Evolutionary conservation across 1,140 invertebrate genomes (phyloP).

Genomic region (Nylanderia fulva): DNA sequence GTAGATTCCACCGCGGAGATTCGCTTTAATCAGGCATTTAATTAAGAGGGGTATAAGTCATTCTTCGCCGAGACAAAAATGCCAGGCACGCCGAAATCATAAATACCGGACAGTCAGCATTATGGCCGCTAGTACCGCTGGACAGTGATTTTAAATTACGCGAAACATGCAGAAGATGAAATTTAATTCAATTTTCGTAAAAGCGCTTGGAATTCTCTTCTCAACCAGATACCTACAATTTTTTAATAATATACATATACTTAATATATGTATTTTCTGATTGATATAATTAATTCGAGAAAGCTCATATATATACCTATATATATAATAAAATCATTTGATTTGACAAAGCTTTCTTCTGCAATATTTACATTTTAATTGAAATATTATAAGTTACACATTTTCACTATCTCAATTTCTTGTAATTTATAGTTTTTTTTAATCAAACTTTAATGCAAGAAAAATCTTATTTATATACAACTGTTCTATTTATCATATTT

Average conservation of each 20-base stretch:
- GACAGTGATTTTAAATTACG: slow-evolving; percentile 67
- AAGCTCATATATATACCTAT: no score
- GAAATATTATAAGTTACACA: not conserved
- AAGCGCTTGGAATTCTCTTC: slow-evolving; percentile 27
- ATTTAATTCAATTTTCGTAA: slow-evolving; percentile 64
- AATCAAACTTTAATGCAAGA: not conserved
- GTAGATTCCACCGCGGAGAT: not conserved
- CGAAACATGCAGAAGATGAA: slow-evolving; percentile 40
- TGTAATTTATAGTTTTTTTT: no score
- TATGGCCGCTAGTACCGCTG: slow-evolving; percentile 22
- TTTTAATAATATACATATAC: slow-evolving; percentile 10
- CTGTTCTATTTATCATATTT: not conserved
- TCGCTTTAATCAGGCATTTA: slow-evolving; percentile 55
- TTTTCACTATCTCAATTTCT: not conserved
- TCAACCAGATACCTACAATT: not conserved
- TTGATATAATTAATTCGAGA: slow-evolving; percentile 10
- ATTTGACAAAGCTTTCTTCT: not conserved
- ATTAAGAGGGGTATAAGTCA: slow-evolving; percentile 52
- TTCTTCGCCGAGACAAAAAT: slow-evolving; percentile 46
- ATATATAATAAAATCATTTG: not conserved
- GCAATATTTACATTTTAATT: not conserved
- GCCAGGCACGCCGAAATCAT: slow-evolving; percentile 46
- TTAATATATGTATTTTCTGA: slow-evolving; percentile 12
- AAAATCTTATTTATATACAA: not conserved
- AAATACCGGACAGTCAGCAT: slow-evolving; percentile 55